A percentile compares a stretch with the other conserved stretches of the same genome.
Conservation (phyloP, 2,113 vertebrate genomes). For the Petrocephalus microphthalmus region DNA sequence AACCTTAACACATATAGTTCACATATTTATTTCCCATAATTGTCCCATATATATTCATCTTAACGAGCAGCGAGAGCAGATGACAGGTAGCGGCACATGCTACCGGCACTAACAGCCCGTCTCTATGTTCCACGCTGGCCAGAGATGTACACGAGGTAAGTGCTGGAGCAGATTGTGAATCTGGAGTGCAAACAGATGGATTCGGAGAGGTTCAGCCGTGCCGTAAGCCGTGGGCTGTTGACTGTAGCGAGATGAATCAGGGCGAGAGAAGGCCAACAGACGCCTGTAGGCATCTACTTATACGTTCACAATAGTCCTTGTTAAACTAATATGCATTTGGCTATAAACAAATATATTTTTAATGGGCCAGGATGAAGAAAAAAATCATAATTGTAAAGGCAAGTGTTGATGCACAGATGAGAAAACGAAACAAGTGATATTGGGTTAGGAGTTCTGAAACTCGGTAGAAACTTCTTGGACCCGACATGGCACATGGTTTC, state of each 20-base stretch:
- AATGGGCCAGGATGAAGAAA: not conserved
- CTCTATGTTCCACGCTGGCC: not conserved
- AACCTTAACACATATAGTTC: not conserved
- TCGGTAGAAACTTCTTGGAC: not conserved
- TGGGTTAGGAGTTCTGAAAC: not conserved
- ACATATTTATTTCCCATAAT: not conserved
- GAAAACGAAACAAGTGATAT: not conserved
- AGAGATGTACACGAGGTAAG: not conserved
- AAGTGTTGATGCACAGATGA: not conserved
- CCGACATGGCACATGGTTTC: not conserved
- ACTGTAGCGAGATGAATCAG: not conserved
- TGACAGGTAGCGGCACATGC: not conserved
- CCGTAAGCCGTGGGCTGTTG: conserved; percentile 2
- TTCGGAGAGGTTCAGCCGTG: not conserved
- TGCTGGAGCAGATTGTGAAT: conserved; percentile 7
- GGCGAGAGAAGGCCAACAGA: not conserved
- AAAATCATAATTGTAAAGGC: not conserved
- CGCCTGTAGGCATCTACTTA: not conserved
- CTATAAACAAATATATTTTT: not conserved
- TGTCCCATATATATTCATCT: not conserved
- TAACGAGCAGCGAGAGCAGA: not conserved
- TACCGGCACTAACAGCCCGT: not conserved
- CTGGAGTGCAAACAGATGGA: not conserved
- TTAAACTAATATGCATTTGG: conserved; percentile 2
- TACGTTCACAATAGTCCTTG: not conserved